Base-by-base conservation (phyloP, 2,888 invertebrate species). In the Oscheius sp. region DNA sequence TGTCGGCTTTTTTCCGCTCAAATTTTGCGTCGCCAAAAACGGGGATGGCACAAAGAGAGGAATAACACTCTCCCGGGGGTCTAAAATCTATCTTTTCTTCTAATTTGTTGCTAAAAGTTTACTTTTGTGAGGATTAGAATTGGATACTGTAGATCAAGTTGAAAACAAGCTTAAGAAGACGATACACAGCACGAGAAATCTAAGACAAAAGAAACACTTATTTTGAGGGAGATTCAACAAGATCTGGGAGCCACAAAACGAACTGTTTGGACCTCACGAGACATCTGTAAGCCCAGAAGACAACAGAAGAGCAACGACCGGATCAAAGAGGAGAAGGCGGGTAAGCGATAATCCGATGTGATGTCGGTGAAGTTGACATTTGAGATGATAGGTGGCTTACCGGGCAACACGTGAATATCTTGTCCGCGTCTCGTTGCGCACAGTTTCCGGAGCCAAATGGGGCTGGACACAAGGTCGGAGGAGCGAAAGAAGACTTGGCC, bases 281-380 rank as follows among this genome's bases (percentile, higher is more conserved):
- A 42, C 20, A 20, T 4, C 4, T 3, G 42, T 12, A 53, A 53
- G 53, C 53, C 33, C 15, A 27, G 27, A 53, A 6, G 34, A 34
- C 34, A 55, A 55, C 33, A 55, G 61, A 23, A 52, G 20, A 61
- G 45, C 42, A 55, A 10, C 55, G 55, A 55, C 37, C 55, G 55
- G 37, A 37, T 55, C 55, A 55, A 55, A 55, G n/a, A n/a, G n/a
- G n/a, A n/a, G n/a, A n/a, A n/a, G n/a, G n/a, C n/a, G 55, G 20
- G 52, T 12, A 52, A 25, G 27, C 23, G 23, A 12, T 52, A 52
- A 52, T 52, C 52, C 52, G 10, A 25, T 10, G 31, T 3, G 42
- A n/a, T 42, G 42, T n/a, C n/a, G n/a, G n/a, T n/a, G n/a, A n/a
- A n/a, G n/a, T n/a, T n/a, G n/a, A 6, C 17, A 17, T 42, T 42